These are phyloP conservation scores for Motacilla alba DNA, from an alignment of 2,113 vertebrate species.

Conservation along the genomic window DNA sequence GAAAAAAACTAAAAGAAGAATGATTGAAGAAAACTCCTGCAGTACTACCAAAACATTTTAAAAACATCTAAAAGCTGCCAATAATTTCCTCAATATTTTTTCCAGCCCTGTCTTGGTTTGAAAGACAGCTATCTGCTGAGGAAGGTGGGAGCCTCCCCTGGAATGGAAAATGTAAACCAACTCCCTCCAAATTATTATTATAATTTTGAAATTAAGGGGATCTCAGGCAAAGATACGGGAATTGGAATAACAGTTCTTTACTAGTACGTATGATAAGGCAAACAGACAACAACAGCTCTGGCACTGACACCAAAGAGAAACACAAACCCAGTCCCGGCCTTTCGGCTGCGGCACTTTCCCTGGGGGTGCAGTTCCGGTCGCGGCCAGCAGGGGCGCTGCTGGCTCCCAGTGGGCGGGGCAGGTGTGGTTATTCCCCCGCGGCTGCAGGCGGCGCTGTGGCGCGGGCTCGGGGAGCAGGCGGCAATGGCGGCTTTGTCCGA, in stretches of 20 bases:
- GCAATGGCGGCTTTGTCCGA: fast-evolving
- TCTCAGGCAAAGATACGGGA: background rate
- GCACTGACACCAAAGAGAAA: no score
- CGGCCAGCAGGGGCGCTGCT: background rate
- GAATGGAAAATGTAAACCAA: background rate
- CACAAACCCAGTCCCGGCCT: fast-evolving
- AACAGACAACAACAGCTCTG: no score
- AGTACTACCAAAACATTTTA: background rate
- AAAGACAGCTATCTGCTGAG: background rate
- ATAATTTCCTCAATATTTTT: background rate
- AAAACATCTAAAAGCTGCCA: background rate
- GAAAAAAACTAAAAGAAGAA: background rate
- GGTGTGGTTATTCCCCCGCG: fast-evolving
- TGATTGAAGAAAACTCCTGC: background rate
- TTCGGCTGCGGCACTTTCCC: fast-evolving
- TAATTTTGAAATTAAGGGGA: background rate
- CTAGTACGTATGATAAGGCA: no score
- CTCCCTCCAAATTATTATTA: background rate
- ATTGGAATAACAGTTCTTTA: no score
- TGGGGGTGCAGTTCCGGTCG: fast-evolving
- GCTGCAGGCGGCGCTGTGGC: background rate
- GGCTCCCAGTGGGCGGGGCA: background rate
- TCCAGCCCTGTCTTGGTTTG: background rate
- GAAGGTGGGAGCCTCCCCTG: no score
- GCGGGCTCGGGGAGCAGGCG: fast-evolving